Evolutionary conservation across 2,113 vertebrate species (phyloP), one percentile per base, ranked within the genome.

Genomic region (Gambusia holbrooki): DNA sequence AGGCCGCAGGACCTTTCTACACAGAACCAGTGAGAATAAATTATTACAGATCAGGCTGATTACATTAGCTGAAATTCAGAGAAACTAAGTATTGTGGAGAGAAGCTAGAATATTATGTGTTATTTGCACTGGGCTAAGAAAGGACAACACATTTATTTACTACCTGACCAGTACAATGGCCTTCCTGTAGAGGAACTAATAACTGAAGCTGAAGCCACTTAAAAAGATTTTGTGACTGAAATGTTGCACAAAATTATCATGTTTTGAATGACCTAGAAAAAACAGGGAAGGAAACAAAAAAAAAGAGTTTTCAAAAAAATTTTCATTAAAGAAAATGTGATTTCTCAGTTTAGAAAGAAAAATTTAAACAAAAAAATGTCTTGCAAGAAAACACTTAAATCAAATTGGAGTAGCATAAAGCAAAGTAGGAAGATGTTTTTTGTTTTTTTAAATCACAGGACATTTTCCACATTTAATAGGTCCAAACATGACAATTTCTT

Each of bases 181-280:
- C 33, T 45, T 68, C 72, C 62, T 37, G 4, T 62, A 51, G 68
- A 61, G 30, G 45, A 29, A 82, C 35, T 64, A 42, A 66, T 37
- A 61, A 68, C 60, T 40, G 68, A 25, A 37, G 32, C 62, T 58
- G 69, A 60, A 73, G 67, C 81, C 58, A 30, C 32, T 66, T 27
- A 54, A 64, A 77, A 5, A 48, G 45, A 48, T 79, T 83, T 84
- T 65, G 72, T 48, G 40, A 42, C 51, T 69, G 11, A 76, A 87
- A 77, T 35, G 28, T 71, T 84, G 61, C 35, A 51, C 35, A 51
- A 81, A 32, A 69, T 76, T 54, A 68, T 83, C 83, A 4, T 51
- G 73, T 65, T 29, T 64, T 63, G 54, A 64, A n/a, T 69, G 37
- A 66, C 73, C 54, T 27, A 33, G 19, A 37, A 62, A 71, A 71